These are phyloP conservation scores for Watsonalla binaria DNA, from an alignment of 2,888 invertebrate species.

Conservation along the genomic window DNA sequence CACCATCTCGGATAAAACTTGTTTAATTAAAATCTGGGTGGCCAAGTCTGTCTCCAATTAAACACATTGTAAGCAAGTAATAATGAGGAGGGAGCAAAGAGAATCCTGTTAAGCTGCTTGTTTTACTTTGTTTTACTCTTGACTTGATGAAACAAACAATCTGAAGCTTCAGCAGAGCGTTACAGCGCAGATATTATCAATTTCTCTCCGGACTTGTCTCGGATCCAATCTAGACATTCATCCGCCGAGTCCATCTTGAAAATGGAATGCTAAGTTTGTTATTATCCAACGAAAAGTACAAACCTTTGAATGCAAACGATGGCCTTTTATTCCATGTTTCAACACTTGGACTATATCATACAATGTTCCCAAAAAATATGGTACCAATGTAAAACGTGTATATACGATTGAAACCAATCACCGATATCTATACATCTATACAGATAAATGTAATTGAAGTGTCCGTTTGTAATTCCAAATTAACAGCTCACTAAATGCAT, in stretches of 20 bases:
- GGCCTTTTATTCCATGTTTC: too few species aligned
- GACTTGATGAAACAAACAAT: constrained; percentile 17
- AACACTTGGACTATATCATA: too few species aligned
- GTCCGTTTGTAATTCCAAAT: too few species aligned
- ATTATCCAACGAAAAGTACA: too few species aligned
- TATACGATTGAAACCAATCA: too few species aligned
- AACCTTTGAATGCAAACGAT: too few species aligned
- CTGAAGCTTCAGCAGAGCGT: not conserved
- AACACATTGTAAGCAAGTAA: constrained; percentile 19
- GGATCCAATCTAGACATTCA: not conserved
- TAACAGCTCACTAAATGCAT: too few species aligned
- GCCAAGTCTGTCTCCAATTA: constrained; percentile 4
- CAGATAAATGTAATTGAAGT: too few species aligned
- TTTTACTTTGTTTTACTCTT: constrained; percentile 22
- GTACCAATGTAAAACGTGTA: too few species aligned
- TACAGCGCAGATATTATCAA: constrained; percentile 20
- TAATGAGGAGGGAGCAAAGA: constrained; percentile 23
- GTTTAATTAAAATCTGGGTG: not conserved
- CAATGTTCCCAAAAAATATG: too few species aligned
- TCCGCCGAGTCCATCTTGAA: not conserved
- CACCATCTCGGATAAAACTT: not conserved
- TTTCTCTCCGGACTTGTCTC: constrained; percentile 17
- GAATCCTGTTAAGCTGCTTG: constrained; percentile 22
- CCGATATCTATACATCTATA: too few species aligned
- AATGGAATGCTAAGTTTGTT: too few species aligned